Percentiles rank a stretch among this genome's conserved stretches.
phyloP scores from a whole-genome alignment of 92 coral and sea anemone species.

The Heteractis magnifica region DNA sequence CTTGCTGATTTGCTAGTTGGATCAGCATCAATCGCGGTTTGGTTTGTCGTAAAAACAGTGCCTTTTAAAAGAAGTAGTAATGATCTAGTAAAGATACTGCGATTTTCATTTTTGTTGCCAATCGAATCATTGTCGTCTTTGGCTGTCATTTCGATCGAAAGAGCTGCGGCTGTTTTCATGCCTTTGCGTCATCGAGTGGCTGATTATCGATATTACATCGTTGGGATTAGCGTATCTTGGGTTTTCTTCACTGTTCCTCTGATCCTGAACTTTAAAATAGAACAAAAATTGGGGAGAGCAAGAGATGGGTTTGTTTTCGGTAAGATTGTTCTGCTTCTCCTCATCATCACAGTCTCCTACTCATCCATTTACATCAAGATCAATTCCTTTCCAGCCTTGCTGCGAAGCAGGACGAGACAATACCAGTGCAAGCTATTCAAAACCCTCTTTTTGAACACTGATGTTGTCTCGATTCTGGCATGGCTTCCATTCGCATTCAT shows the following conservation, averaged over 20 bases:
- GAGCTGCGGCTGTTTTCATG: conserved; percentile 24
- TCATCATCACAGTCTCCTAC: neutral
- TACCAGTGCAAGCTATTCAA: conserved; percentile 9
- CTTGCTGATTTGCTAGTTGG: conserved; percentile 20
- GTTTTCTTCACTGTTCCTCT: neutral
- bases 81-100: neutral
- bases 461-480: neutral
- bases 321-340: neutral
- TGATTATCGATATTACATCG: neutral
- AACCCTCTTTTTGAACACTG: conserved; percentile 16
- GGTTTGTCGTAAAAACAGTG: neutral
- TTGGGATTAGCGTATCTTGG: neutral
- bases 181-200: conserved; percentile 24
- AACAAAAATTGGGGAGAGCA: neutral
- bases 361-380: neutral
- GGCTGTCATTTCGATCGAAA: conserved; percentile 16
- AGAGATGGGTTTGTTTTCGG: neutral
- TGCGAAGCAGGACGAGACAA: neutral
- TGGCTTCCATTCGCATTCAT: conserved; percentile 2
- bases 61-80: neutral
- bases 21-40: neutral
- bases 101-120: neutral
- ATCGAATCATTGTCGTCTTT: conserved; percentile 10
- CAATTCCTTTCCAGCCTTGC: neutral
- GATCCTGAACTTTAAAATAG: neutral